Base-by-base conservation (phyloP, 2,888 invertebrate genomes). In the Apomyelois bistriatella region DNA sequence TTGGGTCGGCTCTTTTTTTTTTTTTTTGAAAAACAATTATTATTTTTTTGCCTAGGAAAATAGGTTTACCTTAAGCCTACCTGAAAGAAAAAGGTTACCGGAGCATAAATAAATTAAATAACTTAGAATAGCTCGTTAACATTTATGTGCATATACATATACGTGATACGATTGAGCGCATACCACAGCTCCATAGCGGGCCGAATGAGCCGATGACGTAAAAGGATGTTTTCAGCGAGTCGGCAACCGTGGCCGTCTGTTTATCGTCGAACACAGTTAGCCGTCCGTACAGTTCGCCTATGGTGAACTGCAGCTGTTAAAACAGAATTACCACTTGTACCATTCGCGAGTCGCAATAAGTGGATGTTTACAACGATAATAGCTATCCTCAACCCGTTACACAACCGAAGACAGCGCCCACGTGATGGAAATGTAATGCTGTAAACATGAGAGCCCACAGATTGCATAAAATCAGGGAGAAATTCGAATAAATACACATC, bases 171-270 rank as follows among this genome's bases (percentile, higher is more conserved):
- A 55, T 65, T 64, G 59, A 62, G 60, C 69, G 66, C 64, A 72
- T 68, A 69, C 74, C 70, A 71, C 71, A 70, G 77, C 67, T 71
- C 83, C 82, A 82, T 82, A 81, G 76, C 78, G 74, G 73, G 76
- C 66, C 64, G 87, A 81, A 75, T 78, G 74, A 72, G 76, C 66
- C 64, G 87, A 85, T 90, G 88, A 89, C 88, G 89, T 88, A 89
- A 89, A 89, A 90, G 89, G 89, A 89, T 89, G 89, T 89, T 88
- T 89, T 88, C 87, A 85, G 82, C 87, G 76, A 74, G 77, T 76
- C 82, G 78, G 87, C 77, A 83, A 80, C 78, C 69, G 76, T 72
- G 74, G 79, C 79, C 79, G 86, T 85, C 89, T 90, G 89, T 86
- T 89, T 89, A 87, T 85, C 85, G 87, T 90, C 87, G 69, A 73